Evolutionary conservation across 2,113 vertebrate genomes (phyloP), one percentile per base, ranked within the genome.

Genomic region (Donacobius atricapilla): DNA sequence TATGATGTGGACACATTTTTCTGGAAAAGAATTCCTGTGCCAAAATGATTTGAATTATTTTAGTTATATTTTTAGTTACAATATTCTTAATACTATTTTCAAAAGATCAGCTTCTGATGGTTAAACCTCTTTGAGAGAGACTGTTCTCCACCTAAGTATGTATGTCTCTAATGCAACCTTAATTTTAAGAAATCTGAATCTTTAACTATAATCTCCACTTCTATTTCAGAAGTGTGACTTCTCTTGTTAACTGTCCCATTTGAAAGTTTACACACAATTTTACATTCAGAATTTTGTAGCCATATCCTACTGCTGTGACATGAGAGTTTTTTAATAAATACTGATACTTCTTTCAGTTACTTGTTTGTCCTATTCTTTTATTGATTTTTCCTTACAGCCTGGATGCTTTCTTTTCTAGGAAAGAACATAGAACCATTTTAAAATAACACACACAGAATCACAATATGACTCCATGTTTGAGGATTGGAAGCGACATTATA

Each of bases 111-210:
- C 15, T 75, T 31, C 23, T 78, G 25, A 39, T 54, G 14, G 42
- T 50, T 88, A 64, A 92, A 71, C 20, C 28, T 35, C 54, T 61
- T 11, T 37, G 37, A 65, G 22, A 33, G 73, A 70, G 42, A 25
- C 35, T 53, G 10, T 48, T 75, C 23, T 28, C 33, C n/a, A 70
- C 0, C 0, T n/a, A 76, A 40, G 4, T 53, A 56, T 4, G 8
- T 31, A 69, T 19, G n/a, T 39, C 22, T 78, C 31, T 53, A 73
- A 40, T 11, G 15, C 12, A 82, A 57, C 6, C 13, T 53, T 12
- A n/a, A 37, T 10, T 18, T 75, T 33, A 72, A 71, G 60, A 86
- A 86, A 79, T 28, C 25, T 44, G 14, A 84, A 64, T 50, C 30
- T 81, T 51, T 24, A 58, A 25, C 20, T 23, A 27, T 25, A 42